A percentile compares a stretch with the other conserved stretches of the same genome.
Conservation (phyloP, 2,113 vertebrate species). For the Myocastor coypus region DNA sequence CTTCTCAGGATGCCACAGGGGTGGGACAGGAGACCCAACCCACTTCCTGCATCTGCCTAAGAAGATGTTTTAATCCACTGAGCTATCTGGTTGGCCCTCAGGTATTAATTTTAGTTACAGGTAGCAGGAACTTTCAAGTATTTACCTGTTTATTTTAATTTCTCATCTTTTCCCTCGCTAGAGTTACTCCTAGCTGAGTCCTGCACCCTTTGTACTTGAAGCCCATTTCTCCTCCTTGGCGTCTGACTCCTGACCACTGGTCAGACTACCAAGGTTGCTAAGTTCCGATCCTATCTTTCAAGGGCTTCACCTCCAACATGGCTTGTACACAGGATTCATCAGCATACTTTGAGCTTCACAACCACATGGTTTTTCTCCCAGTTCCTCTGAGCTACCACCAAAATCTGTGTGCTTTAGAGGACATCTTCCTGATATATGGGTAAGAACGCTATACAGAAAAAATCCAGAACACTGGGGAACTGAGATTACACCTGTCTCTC, state of each 20-base stretch:
- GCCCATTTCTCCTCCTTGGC: neutral
- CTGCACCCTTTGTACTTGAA: conserved; percentile 18
- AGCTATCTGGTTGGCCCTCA: neutral
- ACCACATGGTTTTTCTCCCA: neutral
- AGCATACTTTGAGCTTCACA: conserved; percentile 22
- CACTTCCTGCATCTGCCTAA: too few relatives aligned
- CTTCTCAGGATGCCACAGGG: too few relatives aligned
- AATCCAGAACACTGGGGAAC: neutral
- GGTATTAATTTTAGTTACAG: conserved; percentile 48
- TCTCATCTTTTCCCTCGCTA: neutral
- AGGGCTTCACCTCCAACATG: neutral
- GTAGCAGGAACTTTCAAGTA: neutral
- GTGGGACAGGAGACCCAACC: too few relatives aligned
- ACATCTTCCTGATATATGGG: neutral
- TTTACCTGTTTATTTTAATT: conserved; percentile 33
- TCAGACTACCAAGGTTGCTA: conserved; percentile 3
- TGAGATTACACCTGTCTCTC: neutral
- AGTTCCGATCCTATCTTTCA: conserved; percentile 38
- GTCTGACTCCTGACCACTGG: conserved; percentile 41
- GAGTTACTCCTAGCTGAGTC: conserved; percentile 20
- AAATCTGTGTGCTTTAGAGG: neutral
- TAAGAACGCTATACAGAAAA: neutral
- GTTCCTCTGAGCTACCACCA: neutral
- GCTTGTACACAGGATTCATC: neutral
- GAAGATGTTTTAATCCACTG: too few relatives aligned